These are phyloP conservation scores for Mandrillus leucophaeus DNA, from an alignment of 2,113 vertebrate genomes.

Conservation along the genomic window DNA sequence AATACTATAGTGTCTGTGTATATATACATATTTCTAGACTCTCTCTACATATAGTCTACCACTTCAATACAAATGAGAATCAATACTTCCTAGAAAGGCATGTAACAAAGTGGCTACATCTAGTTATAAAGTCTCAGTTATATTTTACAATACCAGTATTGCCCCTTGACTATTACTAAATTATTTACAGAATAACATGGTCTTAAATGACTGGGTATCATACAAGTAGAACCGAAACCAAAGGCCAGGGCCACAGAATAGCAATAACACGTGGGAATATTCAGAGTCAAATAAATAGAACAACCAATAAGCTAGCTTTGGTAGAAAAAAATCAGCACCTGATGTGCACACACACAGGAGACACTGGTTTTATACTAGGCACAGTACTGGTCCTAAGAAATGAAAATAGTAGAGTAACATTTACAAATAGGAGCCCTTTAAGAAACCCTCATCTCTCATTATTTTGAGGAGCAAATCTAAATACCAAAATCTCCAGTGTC, in stretches of 20 bases:
- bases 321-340: fast-evolving
- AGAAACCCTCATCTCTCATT: background rate
- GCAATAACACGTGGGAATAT: fast-evolving
- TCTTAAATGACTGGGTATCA: fast-evolving
- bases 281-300: background rate
- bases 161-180: background rate
- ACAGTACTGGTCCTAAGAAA: too few relatives aligned
- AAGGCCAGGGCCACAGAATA: background rate
- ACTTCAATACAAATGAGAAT: background rate
- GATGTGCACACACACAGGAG: fast-evolving
- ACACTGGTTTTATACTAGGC: fast-evolving
- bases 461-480: background rate
- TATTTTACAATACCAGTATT: background rate
- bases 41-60: background rate
- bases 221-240: background rate
- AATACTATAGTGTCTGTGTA: background rate
- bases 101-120: too few relatives aligned
- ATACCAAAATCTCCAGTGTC: background rate
- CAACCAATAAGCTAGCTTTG: fast-evolving
- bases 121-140: too few relatives aligned
- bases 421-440: background rate
- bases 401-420: fast-evolving
- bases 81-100: background rate
- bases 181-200: background rate
- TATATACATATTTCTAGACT: background rate